Conservation (phyloP, 2,113 vertebrate genomes). For the Myotis yumanensis region DNA sequence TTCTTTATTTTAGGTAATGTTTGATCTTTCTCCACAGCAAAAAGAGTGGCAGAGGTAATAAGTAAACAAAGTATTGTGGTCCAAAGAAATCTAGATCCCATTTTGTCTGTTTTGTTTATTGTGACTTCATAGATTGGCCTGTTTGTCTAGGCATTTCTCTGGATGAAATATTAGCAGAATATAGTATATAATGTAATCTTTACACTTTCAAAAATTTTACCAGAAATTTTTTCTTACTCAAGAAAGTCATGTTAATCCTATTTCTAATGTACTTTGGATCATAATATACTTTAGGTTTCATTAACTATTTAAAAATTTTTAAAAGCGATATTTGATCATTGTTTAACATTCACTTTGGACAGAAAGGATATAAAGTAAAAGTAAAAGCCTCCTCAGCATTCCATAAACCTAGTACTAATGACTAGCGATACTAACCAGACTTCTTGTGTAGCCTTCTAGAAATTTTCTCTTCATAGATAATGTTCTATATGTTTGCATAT, state of each 20-base stretch:
- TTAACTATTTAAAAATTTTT: constrained; percentile 16
- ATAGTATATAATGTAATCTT: constrained; percentile 22
- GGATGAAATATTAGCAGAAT: constrained; percentile 34
- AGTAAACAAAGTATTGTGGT: not conserved
- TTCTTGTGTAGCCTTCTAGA: not conserved
- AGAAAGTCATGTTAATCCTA: not conserved
- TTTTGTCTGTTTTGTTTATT: not conserved
- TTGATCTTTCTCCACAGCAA: constrained; percentile 94
- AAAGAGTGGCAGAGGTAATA: constrained; percentile 96
- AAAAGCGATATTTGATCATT: not conserved
- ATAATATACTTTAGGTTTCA: not conserved
- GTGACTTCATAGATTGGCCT: not conserved
- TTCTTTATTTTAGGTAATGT: constrained; percentile 88
- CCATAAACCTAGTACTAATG: not conserved
- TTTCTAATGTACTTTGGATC: not conserved
- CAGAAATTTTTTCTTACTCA: too few relatives aligned
- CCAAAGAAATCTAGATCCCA: not conserved
- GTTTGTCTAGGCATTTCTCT: constrained; percentile 19
- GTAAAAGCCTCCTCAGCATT: not conserved
- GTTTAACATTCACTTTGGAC: constrained; percentile 13
- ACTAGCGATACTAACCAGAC: not conserved
- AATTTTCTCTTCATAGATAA: not conserved
- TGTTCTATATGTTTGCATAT: not conserved
- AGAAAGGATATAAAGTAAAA: constrained; percentile 19
- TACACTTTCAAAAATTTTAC: not conserved